Base-by-base conservation (phyloP, 2,888 invertebrate genomes). In the Cataglyphis livida region DNA sequence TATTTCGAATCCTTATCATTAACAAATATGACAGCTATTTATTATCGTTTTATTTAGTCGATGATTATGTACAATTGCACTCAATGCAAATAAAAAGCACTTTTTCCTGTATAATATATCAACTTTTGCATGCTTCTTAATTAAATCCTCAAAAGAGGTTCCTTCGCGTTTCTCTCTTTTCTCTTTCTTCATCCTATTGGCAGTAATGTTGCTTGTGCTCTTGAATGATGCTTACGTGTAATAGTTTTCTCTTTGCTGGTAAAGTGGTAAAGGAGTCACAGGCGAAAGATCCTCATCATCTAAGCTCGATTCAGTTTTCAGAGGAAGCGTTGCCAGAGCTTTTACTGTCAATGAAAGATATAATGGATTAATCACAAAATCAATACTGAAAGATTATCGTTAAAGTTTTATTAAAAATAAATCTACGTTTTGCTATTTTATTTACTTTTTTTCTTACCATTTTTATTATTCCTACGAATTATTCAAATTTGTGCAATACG, bases 221-320 rank as follows among this genome's bases (percentile, higher is more conserved):
- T 76, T 44, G 10, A 12, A 7, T 41, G 35, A 32, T 25, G 38
- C 65, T 92, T 95, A 93, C 61, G 95, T 93, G 94, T 97, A 98
- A 95, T 96, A 98, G 95, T 98, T 98, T 93, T 98, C 98, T 93
- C 98, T 96, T 95, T 98, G 98, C 95, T 98, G 98, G 93, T 97
- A 97, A 87, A 98, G 96, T 76, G 98, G 98, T 93, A 98, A 95
- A 93, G 97, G 96, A 79, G 97, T 97, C 90, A 96, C 96, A 57
- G 98, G 98, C 71, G 97, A 97, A 35, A 96, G 95, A 92, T 97
- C 97, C 81, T 97, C 97, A 90, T 96, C 96, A 82, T 97, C 97
- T 85, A 96, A 95, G 90, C 95, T 95, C 83, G 95, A 94, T 84
- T 95, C 94, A 61, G 93, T 92, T 90, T 96, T 95, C 84, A 95